Conservation (phyloP, 1,140 invertebrate species). For the Platyscapa corneri region DNA sequence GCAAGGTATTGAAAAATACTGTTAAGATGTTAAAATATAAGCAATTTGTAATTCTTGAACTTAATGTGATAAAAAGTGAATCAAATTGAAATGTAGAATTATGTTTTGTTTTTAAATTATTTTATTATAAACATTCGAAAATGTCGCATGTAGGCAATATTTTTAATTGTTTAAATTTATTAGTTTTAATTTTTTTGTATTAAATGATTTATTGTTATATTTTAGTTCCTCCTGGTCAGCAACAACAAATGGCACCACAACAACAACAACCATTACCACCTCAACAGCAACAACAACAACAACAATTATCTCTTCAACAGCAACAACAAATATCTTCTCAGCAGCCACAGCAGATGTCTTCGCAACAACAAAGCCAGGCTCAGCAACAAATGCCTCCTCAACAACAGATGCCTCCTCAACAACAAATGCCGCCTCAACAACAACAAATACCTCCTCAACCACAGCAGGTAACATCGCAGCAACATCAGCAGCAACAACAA, state of each 20-base stretch:
- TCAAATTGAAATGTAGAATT: not conserved
- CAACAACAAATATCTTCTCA: slow-evolving; percentile 53
- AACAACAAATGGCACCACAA: slow-evolving; percentile 52
- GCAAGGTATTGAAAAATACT: slow-evolving; percentile 46
- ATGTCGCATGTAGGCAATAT: not conserved
- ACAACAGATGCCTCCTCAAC: slow-evolving; percentile 22
- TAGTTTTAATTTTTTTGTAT: not conserved
- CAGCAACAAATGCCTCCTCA: slow-evolving; percentile 52
- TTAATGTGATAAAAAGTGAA: not conserved
- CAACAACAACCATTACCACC: slow-evolving; percentile 50
- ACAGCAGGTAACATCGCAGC: slow-evolving; percentile 48
- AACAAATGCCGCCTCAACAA: slow-evolving; percentile 46
- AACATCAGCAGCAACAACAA: slow-evolving; percentile 46
- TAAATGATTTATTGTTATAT: not conserved
- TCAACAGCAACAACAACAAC: slow-evolving; percentile 56
- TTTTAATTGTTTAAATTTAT: not conserved
- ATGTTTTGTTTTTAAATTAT: not conserved
- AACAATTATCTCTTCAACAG: slow-evolving; percentile 52
- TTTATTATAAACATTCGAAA: not conserved
- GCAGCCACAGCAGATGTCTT: slow-evolving; percentile 53
- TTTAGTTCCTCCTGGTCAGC: slow-evolving; percentile 30
- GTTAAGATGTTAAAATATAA: slow-evolving; percentile 16
- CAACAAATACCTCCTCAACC: slow-evolving; percentile 48
- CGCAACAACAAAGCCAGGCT: slow-evolving; percentile 55
- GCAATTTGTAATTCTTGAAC: not conserved